Conservation (phyloP, 2,797 vertebrate species). For the Thamnophis elegans region DNA sequence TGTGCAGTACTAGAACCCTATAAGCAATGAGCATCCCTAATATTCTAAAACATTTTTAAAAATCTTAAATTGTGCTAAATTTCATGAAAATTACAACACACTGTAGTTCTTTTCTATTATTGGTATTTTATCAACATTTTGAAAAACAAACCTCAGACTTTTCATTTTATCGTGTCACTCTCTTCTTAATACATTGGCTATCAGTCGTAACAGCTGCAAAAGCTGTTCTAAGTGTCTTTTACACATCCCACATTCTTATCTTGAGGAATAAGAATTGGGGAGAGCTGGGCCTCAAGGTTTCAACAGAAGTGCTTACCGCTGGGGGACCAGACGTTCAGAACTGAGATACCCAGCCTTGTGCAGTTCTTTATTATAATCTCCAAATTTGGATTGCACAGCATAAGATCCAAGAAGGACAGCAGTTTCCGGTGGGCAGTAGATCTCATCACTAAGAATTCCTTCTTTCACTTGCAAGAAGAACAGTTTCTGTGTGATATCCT, state of each 20-base stretch:
- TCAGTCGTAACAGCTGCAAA: not conserved
- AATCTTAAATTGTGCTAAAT: not conserved
- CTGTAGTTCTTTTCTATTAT: not conserved
- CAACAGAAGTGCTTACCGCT: slow-evolving; percentile 76
- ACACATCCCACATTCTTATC: not conserved
- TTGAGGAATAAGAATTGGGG: not conserved
- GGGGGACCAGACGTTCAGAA: slow-evolving; percentile 88
- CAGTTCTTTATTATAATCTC: slow-evolving; percentile 85
- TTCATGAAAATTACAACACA: not conserved
- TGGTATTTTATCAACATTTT: not conserved
- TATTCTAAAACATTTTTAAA: not conserved
- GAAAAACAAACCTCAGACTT: not conserved
- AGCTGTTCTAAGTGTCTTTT: not conserved
- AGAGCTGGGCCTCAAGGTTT: not conserved
- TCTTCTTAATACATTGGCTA: not conserved
- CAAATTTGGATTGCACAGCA: slow-evolving; percentile 93
- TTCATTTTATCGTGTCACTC: not conserved
- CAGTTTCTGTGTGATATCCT: slow-evolving; percentile 96
- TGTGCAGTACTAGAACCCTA: not conserved
- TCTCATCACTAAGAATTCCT: slow-evolving; percentile 87
- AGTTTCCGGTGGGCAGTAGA: slow-evolving; percentile 96
- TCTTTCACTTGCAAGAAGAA: slow-evolving; percentile 98
- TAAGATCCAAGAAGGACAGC: slow-evolving; percentile 95
- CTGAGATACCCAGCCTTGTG: slow-evolving; percentile 88
- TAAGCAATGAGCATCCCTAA: not conserved